Percentiles rank a stretch among this genome's conserved stretches.
phyloP scores from a whole-genome alignment of 1,140 invertebrate species.

The Drosophila suzukii region DNA sequence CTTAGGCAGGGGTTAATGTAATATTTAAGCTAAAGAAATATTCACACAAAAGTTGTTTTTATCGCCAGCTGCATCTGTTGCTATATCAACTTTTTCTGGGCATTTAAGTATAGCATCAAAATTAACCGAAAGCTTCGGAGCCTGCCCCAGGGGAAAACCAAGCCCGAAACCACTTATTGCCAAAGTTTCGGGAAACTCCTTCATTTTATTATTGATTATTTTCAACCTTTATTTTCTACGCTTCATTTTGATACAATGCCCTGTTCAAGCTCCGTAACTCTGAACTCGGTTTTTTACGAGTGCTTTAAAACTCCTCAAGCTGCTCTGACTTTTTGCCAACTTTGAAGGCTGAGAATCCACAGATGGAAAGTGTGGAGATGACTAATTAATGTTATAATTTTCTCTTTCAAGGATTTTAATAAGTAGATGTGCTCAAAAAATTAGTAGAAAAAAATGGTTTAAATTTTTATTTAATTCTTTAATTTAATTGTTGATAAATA shows the following conservation, averaged over 20 bases:
- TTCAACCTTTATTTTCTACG: constrained; percentile 35
- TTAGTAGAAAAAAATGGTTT: too few relatives aligned
- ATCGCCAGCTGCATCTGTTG: constrained; percentile 21
- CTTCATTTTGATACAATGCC: constrained; percentile 7
- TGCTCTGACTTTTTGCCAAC: constrained; percentile 36
- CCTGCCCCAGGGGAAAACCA: constrained; percentile 7
- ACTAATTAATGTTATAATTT: not conserved
- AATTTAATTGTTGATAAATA: too few relatives aligned
- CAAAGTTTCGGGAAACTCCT: constrained; percentile 31
- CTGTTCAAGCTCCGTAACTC: constrained; percentile 9
- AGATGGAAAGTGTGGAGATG: constrained; percentile 1
- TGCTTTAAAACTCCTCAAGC: constrained; percentile 47
- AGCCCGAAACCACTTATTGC: constrained; percentile 61
- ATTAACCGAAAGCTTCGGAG: constrained; percentile 6
- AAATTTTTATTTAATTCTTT: too few relatives aligned
- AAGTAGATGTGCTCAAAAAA: not conserved
- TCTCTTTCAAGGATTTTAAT: not conserved
- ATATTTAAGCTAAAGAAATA: constrained; percentile 10
- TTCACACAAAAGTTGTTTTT: constrained; percentile 3
- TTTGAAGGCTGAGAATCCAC: constrained; percentile 4
- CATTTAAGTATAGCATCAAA: constrained; percentile 13
- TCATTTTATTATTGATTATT: constrained; percentile 58
- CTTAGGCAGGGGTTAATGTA: constrained; percentile 3
- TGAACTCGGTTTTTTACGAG: constrained; percentile 9
- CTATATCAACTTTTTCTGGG: constrained; percentile 5